Percentiles rank a stretch among this genome's conserved stretches.
phyloP scores from a whole-genome alignment of 2,888 invertebrate species.

The Andrena marginata region DNA sequence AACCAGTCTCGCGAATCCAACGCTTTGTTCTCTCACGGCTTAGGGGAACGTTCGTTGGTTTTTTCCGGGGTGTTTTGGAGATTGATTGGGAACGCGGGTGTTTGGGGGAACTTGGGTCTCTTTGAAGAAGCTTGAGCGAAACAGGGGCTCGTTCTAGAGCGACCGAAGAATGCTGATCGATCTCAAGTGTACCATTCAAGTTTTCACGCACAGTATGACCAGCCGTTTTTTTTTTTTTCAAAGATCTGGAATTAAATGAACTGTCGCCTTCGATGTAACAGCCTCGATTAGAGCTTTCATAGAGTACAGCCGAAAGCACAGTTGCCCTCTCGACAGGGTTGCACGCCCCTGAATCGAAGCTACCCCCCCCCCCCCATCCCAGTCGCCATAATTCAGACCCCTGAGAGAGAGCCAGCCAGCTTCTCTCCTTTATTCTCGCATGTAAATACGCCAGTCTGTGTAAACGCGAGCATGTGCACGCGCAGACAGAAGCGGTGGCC shows the following conservation, averaged over 20 bases:
- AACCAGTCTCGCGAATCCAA: background rate
- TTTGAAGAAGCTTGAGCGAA: too few relatives aligned
- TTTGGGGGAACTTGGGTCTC: too few relatives aligned
- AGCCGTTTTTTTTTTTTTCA: too few relatives aligned
- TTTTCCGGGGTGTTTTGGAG: conserved; percentile 43
- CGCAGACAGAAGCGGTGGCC: conserved; percentile 19
- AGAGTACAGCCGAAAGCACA: background rate
- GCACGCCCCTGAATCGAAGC: conserved; percentile 25
- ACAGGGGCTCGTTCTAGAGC: too few relatives aligned
- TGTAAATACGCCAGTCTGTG: conserved; percentile 29
- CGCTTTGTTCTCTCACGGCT: background rate
- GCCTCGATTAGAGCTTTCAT: background rate
- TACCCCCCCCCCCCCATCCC: conserved; percentile 1
- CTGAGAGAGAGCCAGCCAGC: conserved; percentile 7
- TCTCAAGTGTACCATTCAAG: too few relatives aligned
- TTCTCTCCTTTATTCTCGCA: conserved; percentile 32
- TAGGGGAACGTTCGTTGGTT: background rate
- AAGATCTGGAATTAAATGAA: too few relatives aligned
- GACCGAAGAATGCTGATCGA: too few relatives aligned
- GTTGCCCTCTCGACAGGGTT: conserved; percentile 5
- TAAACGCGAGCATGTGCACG: conserved; percentile 12
- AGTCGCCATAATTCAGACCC: conserved; percentile 30
- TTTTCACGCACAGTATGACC: too few relatives aligned
- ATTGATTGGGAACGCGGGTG: conserved; percentile 31
- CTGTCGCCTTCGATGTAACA: background rate